A percentile compares a stretch with the other conserved stretches of the same genome.
Evolutionary conservation across 2,797 vertebrate species (phyloP).

Genomic region (Selene dorsalis): DNA sequence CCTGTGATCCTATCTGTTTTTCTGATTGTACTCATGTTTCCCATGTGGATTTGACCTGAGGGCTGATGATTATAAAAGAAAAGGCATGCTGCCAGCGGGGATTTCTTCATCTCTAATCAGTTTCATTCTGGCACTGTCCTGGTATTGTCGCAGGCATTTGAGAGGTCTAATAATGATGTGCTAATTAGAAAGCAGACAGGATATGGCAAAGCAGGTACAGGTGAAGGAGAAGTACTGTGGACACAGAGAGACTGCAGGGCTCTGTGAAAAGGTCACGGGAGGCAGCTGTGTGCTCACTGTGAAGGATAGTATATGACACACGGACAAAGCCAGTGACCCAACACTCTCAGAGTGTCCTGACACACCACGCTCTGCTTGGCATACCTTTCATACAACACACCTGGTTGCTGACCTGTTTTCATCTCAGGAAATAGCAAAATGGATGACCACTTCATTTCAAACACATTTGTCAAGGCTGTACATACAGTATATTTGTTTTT

Average conservation of each 20-base stretch:
- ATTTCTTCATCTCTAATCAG: slow-evolving; percentile 47
- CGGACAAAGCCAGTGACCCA: slow-evolving; percentile 74
- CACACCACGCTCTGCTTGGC: slow-evolving; percentile 60
- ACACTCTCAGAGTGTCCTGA: slow-evolving; percentile 58
- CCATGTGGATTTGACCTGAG: slow-evolving; percentile 42
- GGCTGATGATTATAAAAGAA: slow-evolving; percentile 53
- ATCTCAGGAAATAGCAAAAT: slow-evolving; percentile 31
- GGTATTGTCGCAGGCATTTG: slow-evolving; percentile 33
- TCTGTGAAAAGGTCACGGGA: slow-evolving; percentile 67
- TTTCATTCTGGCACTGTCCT: slow-evolving; percentile 28
- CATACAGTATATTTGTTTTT: no score
- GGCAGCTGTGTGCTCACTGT: slow-evolving; percentile 67
- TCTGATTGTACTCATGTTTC: slow-evolving; percentile 36
- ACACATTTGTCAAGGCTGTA: slow-evolving; percentile 6
- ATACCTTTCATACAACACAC: slow-evolving; percentile 53
- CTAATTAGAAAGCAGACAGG: slow-evolving; percentile 70
- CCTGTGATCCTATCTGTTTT: slow-evolving; percentile 54
- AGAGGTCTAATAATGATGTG: slow-evolving; percentile 52
- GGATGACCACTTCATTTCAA: not conserved
- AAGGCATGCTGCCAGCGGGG: slow-evolving; percentile 17
- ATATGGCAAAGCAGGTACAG: slow-evolving; percentile 64
- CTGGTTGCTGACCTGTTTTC: slow-evolving; percentile 65
- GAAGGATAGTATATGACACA: slow-evolving; percentile 74
- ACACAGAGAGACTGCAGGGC: slow-evolving; percentile 49
- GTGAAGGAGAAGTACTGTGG: slow-evolving; percentile 64